Conservation (phyloP, 1,140 invertebrate species). For the Venturia canescens region DNA sequence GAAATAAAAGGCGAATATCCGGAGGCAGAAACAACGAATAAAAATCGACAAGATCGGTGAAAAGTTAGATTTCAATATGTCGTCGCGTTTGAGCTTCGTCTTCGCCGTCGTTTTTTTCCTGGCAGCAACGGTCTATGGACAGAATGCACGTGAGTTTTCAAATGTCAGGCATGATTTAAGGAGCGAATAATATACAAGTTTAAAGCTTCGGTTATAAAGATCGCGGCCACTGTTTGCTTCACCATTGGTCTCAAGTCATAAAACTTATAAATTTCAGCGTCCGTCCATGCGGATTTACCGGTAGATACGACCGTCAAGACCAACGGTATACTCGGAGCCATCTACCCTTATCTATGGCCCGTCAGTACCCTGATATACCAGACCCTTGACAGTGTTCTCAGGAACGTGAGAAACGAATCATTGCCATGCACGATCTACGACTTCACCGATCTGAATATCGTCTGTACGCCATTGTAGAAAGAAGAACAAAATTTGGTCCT, state of each 20-base stretch:
- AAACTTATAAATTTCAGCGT: neutral
- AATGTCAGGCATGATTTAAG: neutral
- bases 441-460: conserved; percentile 24
- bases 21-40: too few relatives aligned
- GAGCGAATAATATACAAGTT: neutral
- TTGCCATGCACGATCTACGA: conserved; percentile 48
- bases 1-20: neutral
- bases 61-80: neutral
- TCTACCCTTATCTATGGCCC: conserved; percentile 22
- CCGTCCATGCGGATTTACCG: neutral
- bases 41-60: too few relatives aligned
- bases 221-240: neutral
- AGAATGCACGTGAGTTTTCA: neutral
- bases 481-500: neutral
- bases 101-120: neutral
- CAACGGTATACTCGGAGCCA: conserved; percentile 39
- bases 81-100: neutral
- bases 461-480: conserved; percentile 42
- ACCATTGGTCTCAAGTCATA: neutral
- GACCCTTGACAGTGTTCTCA: conserved; percentile 44
- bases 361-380: conserved; percentile 20
- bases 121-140: neutral
- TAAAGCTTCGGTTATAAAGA: neutral
- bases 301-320: conserved; percentile 23
- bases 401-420: conserved; percentile 20